Conservation (phyloP, 2,113 vertebrate species). For the Maccullochella peelii region DNA sequence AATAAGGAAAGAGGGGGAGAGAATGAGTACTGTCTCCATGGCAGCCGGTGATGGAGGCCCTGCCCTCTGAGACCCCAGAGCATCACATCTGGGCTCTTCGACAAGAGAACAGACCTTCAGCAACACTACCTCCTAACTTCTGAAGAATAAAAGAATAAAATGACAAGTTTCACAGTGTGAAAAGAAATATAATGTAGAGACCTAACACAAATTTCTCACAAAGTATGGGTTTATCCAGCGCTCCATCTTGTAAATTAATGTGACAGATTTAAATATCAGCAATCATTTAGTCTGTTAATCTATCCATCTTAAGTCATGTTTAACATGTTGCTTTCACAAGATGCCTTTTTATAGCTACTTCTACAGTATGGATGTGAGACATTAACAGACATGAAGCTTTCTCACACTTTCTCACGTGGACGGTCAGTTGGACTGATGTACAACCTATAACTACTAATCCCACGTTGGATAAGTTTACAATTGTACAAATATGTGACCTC, state of each 20-base stretch:
- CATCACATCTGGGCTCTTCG: slow-evolving; percentile 43
- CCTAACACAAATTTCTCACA: not conserved
- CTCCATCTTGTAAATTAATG: not conserved
- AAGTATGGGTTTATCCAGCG: not conserved
- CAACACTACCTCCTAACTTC: not conserved
- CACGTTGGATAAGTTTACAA: not conserved
- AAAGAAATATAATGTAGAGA: not conserved
- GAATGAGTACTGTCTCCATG: slow-evolving; percentile 52
- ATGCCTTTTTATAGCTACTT: not conserved
- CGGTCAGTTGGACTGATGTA: not conserved
- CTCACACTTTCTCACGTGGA: not conserved
- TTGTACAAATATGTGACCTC: not conserved
- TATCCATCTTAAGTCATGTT: not conserved
- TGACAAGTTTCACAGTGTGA: not conserved
- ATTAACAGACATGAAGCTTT: not conserved
- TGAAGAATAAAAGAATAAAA: not conserved
- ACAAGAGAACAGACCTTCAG: not conserved
- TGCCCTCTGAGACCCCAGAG: slow-evolving; percentile 37
- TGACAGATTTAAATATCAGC: slow-evolving; percentile 1
- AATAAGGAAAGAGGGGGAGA: slow-evolving; percentile 45
- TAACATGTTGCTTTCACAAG: not conserved
- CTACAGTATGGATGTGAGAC: not conserved
- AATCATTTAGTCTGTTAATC: slow-evolving; percentile 3
- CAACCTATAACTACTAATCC: not conserved
- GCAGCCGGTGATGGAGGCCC: slow-evolving; percentile 56